Percentiles rank a stretch among this genome's conserved stretches.
phyloP scores from a whole-genome alignment of 1,140 invertebrate genomes.

The Thalassaphorura encarpata region DNA sequence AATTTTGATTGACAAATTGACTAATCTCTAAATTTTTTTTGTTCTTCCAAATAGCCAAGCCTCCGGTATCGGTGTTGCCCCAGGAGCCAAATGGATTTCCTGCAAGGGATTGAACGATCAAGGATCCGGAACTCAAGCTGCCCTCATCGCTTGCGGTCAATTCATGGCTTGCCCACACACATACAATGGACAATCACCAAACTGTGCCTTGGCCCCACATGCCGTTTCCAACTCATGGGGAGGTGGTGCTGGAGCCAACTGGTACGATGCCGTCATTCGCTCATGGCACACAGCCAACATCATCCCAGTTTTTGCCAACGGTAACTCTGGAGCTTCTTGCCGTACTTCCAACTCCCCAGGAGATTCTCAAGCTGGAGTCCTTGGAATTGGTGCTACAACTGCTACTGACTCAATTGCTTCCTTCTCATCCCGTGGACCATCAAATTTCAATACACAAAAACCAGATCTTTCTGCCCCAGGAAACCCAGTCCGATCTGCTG shows the following conservation, averaged over 20 bases:
- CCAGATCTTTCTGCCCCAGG: slow-evolving; percentile 21
- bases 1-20: background rate
- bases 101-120: background rate
- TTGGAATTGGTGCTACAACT: slow-evolving; percentile 9
- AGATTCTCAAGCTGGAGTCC: slow-evolving; percentile 1
- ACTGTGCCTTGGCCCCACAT: slow-evolving; percentile 6
- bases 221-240: slow-evolving; percentile 14
- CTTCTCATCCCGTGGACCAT: slow-evolving; percentile 11
- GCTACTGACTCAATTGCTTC: background rate
- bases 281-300: slow-evolving; percentile 11
- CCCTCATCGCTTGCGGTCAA: slow-evolving; percentile 6
- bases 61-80: slow-evolving; percentile 3
- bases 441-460: slow-evolving; percentile 2
- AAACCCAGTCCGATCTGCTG: slow-evolving; percentile 4
- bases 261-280: background rate
- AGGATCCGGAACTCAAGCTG: background rate
- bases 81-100: background rate
- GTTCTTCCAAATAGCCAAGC: background rate
- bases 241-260: background rate
- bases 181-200: background rate
- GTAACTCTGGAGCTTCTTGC: slow-evolving; percentile 18
- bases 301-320: slow-evolving; percentile 18
- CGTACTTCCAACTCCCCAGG: slow-evolving; percentile 5
- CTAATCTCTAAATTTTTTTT: background rate
- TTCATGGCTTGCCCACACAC: slow-evolving; percentile 2